phyloP scores from a whole-genome alignment of 2,888 invertebrate species.

The Drosophila tripunctata region DNA sequence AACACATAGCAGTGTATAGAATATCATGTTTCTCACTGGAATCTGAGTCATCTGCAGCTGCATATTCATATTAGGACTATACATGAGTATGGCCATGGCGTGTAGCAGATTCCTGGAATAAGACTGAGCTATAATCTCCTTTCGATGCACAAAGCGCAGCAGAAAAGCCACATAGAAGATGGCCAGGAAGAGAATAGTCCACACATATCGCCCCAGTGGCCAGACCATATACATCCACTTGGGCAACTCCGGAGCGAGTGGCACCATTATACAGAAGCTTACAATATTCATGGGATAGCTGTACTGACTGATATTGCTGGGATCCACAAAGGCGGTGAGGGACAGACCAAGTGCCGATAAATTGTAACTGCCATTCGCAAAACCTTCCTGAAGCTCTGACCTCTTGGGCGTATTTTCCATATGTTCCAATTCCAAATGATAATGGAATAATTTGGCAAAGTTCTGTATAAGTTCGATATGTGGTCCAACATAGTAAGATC shows the following conservation, averaged over 20 bases:
- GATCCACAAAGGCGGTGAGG: too few relatives aligned
- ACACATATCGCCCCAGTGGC: constrained; percentile 77
- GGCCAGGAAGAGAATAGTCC: constrained; percentile 60
- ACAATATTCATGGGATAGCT: constrained; percentile 78
- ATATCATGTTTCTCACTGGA: constrained; percentile 58
- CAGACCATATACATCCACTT: constrained; percentile 80
- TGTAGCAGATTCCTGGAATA: constrained; percentile 66
- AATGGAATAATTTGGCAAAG: constrained; percentile 60
- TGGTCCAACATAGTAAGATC: constrained; percentile 49
- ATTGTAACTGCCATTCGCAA: constrained; percentile 60
- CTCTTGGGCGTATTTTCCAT: constrained; percentile 48
- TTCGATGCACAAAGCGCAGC: constrained; percentile 65
- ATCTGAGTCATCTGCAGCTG: constrained; percentile 55
- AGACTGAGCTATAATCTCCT: constrained; percentile 26
- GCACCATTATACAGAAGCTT: constrained; percentile 81
- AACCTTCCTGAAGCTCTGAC: constrained; percentile 34
- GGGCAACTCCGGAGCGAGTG: constrained; percentile 79
- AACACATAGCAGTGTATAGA: constrained; percentile 67
- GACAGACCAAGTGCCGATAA: too few relatives aligned
- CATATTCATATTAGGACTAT: constrained; percentile 80
- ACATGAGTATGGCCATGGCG: constrained; percentile 72
- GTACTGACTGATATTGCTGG: constrained; percentile 26
- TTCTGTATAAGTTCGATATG: constrained; percentile 55
- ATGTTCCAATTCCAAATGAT: constrained; percentile 54
- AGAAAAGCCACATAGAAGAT: constrained; percentile 77